These are phyloP conservation scores for Melanostigma gelatinosum DNA, from an alignment of 2,113 vertebrate genomes.

Conservation along the genomic window DNA sequence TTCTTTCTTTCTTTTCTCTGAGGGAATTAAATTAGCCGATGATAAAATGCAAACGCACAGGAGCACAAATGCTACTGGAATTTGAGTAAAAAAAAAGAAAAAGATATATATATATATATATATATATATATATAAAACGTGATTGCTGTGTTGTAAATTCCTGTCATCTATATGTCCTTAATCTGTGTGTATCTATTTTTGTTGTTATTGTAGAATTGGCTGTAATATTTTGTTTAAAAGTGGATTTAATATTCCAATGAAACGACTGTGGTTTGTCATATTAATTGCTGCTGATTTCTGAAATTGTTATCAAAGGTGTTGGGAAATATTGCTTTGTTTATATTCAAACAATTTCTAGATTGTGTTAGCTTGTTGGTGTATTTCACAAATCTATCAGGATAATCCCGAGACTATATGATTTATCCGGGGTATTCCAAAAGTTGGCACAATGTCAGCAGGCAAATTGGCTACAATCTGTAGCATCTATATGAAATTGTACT, in stretches of 20 bases:
- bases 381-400: slow-evolving; percentile 71
- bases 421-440: slow-evolving; percentile 67
- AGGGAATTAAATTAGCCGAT: slow-evolving; percentile 67
- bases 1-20: slow-evolving; percentile 46
- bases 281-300: slow-evolving; percentile 82
- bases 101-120: not conserved
- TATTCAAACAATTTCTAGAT: slow-evolving; percentile 79
- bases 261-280: slow-evolving; percentile 79
- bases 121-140: slow-evolving; percentile 74
- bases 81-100: slow-evolving; percentile 66
- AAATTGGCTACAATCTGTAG: slow-evolving; percentile 74
- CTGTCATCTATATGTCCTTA: slow-evolving; percentile 84
- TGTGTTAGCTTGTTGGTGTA: slow-evolving; percentile 83
- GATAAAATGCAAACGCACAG: slow-evolving; percentile 69
- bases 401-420: slow-evolving; percentile 66
- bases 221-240: slow-evolving; percentile 81
- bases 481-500: slow-evolving; percentile 71
- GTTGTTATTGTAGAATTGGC: slow-evolving; percentile 81
- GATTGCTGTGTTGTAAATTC: slow-evolving; percentile 84
- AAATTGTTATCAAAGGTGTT: slow-evolving; percentile 78
- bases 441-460: slow-evolving; percentile 70
- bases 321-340: slow-evolving; percentile 79
- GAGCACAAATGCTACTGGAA: slow-evolving; percentile 72
- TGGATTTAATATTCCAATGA: slow-evolving; percentile 79
- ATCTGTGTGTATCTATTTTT: slow-evolving; percentile 81